Conservation (phyloP, 2,888 invertebrate species). For the Drosophila borborema region DNA sequence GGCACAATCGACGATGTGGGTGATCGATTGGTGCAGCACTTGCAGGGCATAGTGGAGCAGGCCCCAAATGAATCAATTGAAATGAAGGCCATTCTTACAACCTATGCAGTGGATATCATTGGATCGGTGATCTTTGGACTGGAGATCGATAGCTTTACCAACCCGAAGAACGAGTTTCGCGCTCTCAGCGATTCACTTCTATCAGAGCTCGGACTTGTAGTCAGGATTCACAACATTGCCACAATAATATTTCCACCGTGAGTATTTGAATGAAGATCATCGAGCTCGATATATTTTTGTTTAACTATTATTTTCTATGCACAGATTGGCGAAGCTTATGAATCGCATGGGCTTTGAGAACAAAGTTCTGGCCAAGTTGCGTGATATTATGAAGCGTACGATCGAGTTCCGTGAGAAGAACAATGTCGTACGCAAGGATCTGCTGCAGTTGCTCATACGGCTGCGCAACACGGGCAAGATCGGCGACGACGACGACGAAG, state of each 20-base stretch:
- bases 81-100: conserved; percentile 82
- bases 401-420: conserved; percentile 84
- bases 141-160: conserved; percentile 82
- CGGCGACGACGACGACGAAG: conserved; percentile 75
- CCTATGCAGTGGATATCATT: conserved; percentile 85
- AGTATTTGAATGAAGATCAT: conserved; percentile 34
- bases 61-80: conserved; percentile 84
- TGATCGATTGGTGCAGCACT: conserved; percentile 86
- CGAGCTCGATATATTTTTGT: not conserved
- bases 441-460: conserved; percentile 85
- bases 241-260: conserved; percentile 78
- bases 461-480: conserved; percentile 84
- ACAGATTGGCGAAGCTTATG: conserved; percentile 68
- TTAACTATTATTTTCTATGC: not conserved
- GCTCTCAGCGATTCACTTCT: conserved; percentile 59
- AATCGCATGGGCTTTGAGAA: conserved; percentile 59
- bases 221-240: conserved; percentile 59
- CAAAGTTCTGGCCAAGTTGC: conserved; percentile 74
- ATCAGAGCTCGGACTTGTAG: conserved; percentile 22
- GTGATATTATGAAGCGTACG: conserved; percentile 83
- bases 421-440: conserved; percentile 84
- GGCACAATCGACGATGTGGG: conserved; percentile 87
- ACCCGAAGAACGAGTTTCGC: conserved; percentile 83
- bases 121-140: conserved; percentile 85
- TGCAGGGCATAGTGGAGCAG: conserved; percentile 79